phyloP scores from a whole-genome alignment of 1,140 invertebrate species.

The Drosophila truncata region DNA sequence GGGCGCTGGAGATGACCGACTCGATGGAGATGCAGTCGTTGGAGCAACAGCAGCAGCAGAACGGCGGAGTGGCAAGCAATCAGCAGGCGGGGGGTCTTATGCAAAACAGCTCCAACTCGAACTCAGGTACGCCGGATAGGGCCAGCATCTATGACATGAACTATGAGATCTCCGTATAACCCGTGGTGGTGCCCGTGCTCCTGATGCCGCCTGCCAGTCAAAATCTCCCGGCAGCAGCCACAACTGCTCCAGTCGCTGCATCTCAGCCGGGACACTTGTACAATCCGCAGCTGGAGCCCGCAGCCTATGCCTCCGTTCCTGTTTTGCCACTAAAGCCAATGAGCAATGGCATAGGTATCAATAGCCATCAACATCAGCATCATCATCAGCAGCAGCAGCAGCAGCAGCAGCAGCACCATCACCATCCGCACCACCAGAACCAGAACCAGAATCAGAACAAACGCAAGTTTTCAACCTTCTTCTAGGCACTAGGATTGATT shows the following conservation, averaged over 20 bases:
- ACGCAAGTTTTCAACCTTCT: slow-evolving; percentile 82
- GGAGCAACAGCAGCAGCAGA: slow-evolving; percentile 74
- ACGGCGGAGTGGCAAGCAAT: slow-evolving; percentile 71
- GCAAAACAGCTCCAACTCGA: slow-evolving; percentile 68
- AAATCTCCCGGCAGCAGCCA: slow-evolving; percentile 13
- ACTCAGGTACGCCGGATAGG: slow-evolving; percentile 91
- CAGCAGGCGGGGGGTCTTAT: slow-evolving; percentile 29
- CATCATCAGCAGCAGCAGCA: slow-evolving; percentile 26
- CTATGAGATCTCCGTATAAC: slow-evolving; percentile 96
- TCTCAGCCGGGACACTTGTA: slow-evolving; percentile 9
- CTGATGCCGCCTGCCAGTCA: slow-evolving; percentile 71
- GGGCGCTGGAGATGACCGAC: slow-evolving; percentile 96
- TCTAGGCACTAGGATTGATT: slow-evolving; percentile 10
- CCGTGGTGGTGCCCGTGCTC: slow-evolving; percentile 83
- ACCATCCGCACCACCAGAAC: slow-evolving; percentile 10
- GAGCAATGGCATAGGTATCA: slow-evolving; percentile 49
- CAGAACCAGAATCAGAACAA: slow-evolving; percentile 66
- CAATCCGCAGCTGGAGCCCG: slow-evolving; percentile 42
- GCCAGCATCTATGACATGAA: slow-evolving; percentile 97
- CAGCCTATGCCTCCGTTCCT: slow-evolving; percentile 73
- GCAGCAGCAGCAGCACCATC: slow-evolving; percentile 12
- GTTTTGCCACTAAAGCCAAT: slow-evolving; percentile 50
- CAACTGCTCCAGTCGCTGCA: slow-evolving; percentile 22
- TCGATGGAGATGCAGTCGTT: slow-evolving; percentile 89
- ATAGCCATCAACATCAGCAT: slow-evolving; percentile 44